Evolutionary conservation across 2,888 invertebrate genomes (phyloP).

Genomic region (Macaria notata): DNA sequence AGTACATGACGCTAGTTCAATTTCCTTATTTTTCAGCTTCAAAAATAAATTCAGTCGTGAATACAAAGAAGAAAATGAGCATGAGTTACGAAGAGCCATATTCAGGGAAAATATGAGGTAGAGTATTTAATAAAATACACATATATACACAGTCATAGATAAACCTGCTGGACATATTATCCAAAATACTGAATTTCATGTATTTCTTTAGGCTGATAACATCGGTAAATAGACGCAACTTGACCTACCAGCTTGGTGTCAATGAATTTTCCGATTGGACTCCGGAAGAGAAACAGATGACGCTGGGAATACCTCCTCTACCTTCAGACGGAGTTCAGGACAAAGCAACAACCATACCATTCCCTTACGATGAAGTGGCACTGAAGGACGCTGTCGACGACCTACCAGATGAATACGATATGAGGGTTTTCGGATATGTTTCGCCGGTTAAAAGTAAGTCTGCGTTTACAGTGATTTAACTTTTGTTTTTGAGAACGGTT

Average conservation of each 20-base stretch:
- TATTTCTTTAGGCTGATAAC: constrained; percentile 41
- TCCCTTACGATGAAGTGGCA: constrained; percentile 48
- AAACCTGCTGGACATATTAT: too few species aligned
- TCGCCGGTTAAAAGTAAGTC: constrained; percentile 52
- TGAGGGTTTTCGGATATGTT: constrained; percentile 52
- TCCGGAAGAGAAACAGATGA: constrained; percentile 48
- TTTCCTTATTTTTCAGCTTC: constrained; percentile 5
- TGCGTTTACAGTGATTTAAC: not conserved
- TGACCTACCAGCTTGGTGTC: constrained; percentile 52
- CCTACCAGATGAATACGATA: constrained; percentile 53
- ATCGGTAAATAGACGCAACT: constrained; percentile 46
- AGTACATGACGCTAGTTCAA: too few species aligned
- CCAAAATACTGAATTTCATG: too few species aligned
- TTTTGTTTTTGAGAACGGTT: not conserved
- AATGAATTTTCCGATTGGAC: constrained; percentile 60
- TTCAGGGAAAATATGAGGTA: too few species aligned
- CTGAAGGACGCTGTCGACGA: constrained; percentile 34
- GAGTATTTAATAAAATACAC: too few species aligned
- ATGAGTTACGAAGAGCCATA: too few species aligned
- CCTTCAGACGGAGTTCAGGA: constrained; percentile 6
- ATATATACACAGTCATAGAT: too few species aligned
- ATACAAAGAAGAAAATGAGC: too few species aligned
- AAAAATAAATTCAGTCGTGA: too few species aligned
- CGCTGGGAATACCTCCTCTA: constrained; percentile 44
- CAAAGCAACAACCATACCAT: constrained; percentile 46